Conservation (phyloP, 2,797 vertebrate genomes). For the Oreortyx pictus region DNA sequence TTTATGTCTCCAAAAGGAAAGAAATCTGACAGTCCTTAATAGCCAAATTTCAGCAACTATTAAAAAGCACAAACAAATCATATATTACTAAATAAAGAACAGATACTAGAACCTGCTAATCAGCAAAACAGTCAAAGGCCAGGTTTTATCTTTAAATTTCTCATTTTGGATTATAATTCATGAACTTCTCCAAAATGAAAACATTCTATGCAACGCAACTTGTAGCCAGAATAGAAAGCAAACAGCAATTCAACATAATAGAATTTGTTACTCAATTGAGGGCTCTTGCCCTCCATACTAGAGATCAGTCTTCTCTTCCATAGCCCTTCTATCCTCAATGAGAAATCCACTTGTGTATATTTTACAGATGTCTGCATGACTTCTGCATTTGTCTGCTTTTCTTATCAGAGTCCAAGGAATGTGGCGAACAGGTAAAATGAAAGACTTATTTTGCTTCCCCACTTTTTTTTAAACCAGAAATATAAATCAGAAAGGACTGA, state of each 20-base stretch:
- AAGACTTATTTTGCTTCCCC: not conserved
- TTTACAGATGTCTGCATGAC: not conserved
- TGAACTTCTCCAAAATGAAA: not conserved
- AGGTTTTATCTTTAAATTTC: not conserved
- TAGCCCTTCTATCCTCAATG: not conserved
- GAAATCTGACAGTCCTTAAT: not conserved
- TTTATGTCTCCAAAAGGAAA: not conserved
- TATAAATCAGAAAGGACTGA: not conserved
- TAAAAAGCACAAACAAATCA: not conserved
- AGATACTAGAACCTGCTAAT: not conserved
- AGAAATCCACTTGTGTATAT: not conserved
- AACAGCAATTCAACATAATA: not conserved
- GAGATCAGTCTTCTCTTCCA: not conserved
- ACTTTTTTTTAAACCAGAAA: not conserved
- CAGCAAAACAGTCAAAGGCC: not conserved
- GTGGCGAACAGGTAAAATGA: not conserved
- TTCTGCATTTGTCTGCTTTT: not conserved
- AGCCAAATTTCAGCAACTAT: not conserved
- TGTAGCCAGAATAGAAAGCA: fast-evolving
- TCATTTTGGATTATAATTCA: not conserved
- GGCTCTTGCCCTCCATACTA: not conserved
- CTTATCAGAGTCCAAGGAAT: not conserved
- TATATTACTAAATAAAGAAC: not conserved
- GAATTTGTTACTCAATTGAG: not conserved
- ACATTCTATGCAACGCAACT: not conserved